Evolutionary conservation across 1,140 invertebrate genomes (phyloP).

Genomic region (Tetramorium parvispinum): DNA sequence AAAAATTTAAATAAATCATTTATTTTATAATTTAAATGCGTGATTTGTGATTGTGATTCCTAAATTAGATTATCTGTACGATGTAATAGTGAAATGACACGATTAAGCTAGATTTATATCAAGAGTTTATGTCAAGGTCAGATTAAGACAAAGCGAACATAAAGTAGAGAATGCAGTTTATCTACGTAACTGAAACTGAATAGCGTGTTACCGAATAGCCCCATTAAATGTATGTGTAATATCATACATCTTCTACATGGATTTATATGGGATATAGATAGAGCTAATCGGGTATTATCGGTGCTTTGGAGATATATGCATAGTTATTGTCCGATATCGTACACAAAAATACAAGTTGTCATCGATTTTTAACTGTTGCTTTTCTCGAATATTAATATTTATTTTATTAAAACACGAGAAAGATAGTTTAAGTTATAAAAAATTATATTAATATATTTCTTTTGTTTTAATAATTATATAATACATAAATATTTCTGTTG

Average conservation of each 20-base stretch:
- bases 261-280: not conserved
- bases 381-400: not conserved
- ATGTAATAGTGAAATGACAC: not conserved
- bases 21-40: not conserved
- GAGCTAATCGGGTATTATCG: slow-evolving; percentile 50
- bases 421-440: not conserved
- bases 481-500: not conserved
- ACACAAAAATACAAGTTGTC: not conserved
- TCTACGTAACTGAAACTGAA: slow-evolving; percentile 69
- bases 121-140: not conserved
- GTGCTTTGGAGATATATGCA: slow-evolving; percentile 27
- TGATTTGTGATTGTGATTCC: not conserved
- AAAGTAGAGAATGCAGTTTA: slow-evolving; percentile 58
- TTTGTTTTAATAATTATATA: not conserved
- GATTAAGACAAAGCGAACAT: slow-evolving; percentile 1
- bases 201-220: slow-evolving; percentile 61
- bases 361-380: not conserved
- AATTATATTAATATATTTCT: not conserved
- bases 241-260: slow-evolving; percentile 69
- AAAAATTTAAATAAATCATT: too few relatives aligned
- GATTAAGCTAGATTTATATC: slow-evolving; percentile 7
- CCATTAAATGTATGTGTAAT: slow-evolving; percentile 64
- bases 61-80: slow-evolving; percentile 38
- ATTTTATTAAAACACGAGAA: not conserved
- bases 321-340: not conserved